Percentiles rank a stretch among this genome's conserved stretches.
These are phyloP conservation scores for Rhegmatorhina hoffmannsi DNA, from an alignment of 2,113 vertebrate species.

Conservation along the genomic window DNA sequence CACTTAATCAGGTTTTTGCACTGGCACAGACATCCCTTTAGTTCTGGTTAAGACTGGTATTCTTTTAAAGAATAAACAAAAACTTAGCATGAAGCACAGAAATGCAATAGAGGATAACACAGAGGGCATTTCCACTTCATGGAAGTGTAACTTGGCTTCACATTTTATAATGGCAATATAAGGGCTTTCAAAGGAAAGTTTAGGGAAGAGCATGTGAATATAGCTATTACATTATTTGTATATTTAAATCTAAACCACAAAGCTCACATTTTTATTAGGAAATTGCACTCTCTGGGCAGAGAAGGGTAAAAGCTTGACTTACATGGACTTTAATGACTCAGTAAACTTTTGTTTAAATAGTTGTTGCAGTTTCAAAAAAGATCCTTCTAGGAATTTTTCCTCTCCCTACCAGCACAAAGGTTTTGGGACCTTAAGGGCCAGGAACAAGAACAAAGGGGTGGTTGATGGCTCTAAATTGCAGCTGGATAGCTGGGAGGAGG, in stretches of 20 bases:
- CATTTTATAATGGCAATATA: neutral
- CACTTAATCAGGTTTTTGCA: neutral
- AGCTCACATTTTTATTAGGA: neutral
- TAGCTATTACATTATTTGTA: neutral
- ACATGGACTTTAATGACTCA: neutral
- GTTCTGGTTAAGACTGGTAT: neutral
- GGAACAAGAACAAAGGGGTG: no score
- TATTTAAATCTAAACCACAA: neutral
- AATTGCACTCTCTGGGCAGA: neutral
- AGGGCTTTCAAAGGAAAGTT: neutral
- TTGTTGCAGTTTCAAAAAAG: no score
- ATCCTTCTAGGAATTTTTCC: no score
- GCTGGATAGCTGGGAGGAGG: no score
- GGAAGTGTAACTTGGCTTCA: neutral
- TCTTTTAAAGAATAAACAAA: neutral
- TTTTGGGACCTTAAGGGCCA: no score
- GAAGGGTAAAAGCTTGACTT: neutral
- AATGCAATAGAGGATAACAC: neutral
- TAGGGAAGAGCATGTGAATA: neutral
- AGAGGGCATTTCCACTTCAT: neutral
- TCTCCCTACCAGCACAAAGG: no score
- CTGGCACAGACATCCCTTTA: neutral
- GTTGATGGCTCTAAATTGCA: no score
- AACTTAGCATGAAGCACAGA: neutral
- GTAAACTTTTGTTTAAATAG: neutral